A percentile compares a stretch with the other conserved stretches of the same genome.
phyloP scores from a whole-genome alignment of 2,113 vertebrate species.

The Penelope pileata region DNA sequence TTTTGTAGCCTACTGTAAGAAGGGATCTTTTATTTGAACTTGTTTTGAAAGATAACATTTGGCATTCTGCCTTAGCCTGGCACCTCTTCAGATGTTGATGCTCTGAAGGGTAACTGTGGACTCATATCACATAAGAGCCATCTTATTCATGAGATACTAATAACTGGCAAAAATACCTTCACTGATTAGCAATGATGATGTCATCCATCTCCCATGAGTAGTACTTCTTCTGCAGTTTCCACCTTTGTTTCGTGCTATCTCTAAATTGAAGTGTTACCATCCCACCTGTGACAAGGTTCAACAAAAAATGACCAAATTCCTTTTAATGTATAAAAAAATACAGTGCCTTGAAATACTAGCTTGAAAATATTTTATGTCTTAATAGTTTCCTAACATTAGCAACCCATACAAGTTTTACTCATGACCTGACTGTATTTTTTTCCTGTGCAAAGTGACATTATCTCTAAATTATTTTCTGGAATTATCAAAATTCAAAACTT shows the following conservation, averaged over 20 bases:
- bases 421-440: background rate
- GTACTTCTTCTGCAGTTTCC: background rate
- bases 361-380: background rate
- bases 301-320: background rate
- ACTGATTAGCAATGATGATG: background rate
- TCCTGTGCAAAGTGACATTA: background rate
- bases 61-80: background rate
- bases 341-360: background rate
- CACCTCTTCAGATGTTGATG: background rate
- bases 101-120: background rate
- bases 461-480: background rate
- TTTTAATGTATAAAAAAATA: background rate
- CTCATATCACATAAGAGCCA: background rate
- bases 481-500: background rate
- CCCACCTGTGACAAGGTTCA: background rate
- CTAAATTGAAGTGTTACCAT: background rate
- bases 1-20: background rate
- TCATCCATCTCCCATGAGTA: background rate
- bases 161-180: background rate
- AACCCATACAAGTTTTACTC: background rate
- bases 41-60: background rate
- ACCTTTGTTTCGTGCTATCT: background rate
- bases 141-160: background rate
- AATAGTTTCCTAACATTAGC: background rate
- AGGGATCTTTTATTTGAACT: background rate